These are phyloP conservation scores for Lanius ludovicianus DNA, from an alignment of 2,113 vertebrate genomes.

Conservation along the genomic window DNA sequence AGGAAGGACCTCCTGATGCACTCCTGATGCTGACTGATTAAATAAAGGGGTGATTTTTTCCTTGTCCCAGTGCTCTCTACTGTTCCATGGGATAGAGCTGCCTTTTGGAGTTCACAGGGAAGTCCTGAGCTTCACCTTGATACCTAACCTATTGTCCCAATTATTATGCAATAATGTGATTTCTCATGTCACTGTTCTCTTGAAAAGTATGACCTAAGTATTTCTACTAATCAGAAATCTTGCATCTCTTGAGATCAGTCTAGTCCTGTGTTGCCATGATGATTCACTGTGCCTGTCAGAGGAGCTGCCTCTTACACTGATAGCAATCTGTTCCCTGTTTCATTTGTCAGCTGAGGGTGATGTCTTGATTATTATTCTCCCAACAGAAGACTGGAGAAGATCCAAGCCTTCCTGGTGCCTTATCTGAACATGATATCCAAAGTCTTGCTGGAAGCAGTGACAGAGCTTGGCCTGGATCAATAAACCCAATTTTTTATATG, in stretches of 20 bases:
- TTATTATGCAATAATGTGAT: background rate
- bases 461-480: slow-evolving; percentile 1
- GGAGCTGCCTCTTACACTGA: background rate
- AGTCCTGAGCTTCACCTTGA: background rate
- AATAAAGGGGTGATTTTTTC: background rate
- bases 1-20: background rate
- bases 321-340: background rate
- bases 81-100: background rate
- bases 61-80: background rate
- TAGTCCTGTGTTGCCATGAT: background rate
- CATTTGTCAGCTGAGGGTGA: background rate
- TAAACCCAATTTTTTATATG: background rate
- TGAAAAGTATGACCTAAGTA: background rate
- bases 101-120: background rate
- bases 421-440: background rate
- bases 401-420: slow-evolving; percentile 19
- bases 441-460: background rate
- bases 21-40: background rate
- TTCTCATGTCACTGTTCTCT: background rate
- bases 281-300: background rate
- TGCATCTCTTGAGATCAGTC: background rate
- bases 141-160: background rate
- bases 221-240: background rate
- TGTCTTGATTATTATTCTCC: slow-evolving; percentile 26
- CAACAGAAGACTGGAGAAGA: slow-evolving; percentile 1